Percentiles rank a stretch among this genome's conserved stretches.
phyloP scores from a whole-genome alignment of 2,797 vertebrate species.

The Cetoscarus ocellatus region DNA sequence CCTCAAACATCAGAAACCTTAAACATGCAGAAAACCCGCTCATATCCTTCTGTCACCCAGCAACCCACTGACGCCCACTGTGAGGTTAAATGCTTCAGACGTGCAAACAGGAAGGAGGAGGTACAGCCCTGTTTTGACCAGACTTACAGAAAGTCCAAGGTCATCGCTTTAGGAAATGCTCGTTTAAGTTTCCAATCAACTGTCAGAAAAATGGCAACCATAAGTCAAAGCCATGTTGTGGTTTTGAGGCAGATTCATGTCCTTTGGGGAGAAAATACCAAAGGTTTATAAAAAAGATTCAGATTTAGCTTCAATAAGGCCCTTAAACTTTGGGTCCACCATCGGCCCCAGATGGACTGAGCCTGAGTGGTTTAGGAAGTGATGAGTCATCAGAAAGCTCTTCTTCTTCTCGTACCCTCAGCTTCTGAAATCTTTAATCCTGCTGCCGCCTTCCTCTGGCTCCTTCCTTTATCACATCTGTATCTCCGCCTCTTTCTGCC shows the following conservation, averaged over 20 bases:
- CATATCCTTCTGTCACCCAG: too few species aligned
- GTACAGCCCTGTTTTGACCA: slow-evolving; percentile 27
- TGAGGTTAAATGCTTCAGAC: slow-evolving; percentile 32
- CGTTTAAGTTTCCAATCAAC: background rate
- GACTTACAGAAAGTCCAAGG: background rate
- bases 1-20: background rate
- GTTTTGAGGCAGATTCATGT: too few species aligned
- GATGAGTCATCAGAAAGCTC: slow-evolving; percentile 16
- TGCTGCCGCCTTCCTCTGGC: background rate
- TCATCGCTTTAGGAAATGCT: background rate
- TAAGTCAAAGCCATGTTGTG: background rate
- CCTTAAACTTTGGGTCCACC: background rate
- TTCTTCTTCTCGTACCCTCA: slow-evolving; percentile 27
- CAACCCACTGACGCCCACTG: too few species aligned
- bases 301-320: background rate
- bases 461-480: slow-evolving; percentile 23
- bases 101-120: slow-evolving; percentile 16
- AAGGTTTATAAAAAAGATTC: too few species aligned
- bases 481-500: slow-evolving; percentile 4
- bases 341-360: too few species aligned
- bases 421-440: slow-evolving; percentile 23
- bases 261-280: too few species aligned
- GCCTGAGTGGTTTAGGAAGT: slow-evolving; percentile 11
- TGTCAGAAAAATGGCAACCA: background rate
- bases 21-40: background rate